Conservation (phyloP, 1,140 invertebrate species). For the Drosophila sturtevanti region DNA sequence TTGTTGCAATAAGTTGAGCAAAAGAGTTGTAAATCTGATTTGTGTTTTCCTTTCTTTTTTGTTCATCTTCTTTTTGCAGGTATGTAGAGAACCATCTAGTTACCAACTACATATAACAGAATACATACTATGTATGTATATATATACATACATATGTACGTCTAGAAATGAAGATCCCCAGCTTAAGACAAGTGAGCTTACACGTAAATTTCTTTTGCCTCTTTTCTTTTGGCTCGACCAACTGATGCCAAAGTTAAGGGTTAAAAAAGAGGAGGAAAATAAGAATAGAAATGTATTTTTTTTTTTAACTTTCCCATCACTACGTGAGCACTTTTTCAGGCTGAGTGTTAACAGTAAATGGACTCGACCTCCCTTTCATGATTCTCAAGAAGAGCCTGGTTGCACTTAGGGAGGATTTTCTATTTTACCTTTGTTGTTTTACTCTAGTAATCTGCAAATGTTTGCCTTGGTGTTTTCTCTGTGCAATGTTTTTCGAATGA, state of each 20-base stretch:
- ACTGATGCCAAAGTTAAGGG: not conserved
- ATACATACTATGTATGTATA: too few species aligned
- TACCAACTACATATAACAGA: not conserved
- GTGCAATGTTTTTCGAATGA: slow-evolving; percentile 12
- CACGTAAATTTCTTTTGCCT: slow-evolving; percentile 38
- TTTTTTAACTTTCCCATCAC: slow-evolving; percentile 35
- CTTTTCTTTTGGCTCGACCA: not conserved
- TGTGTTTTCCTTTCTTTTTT: not conserved
- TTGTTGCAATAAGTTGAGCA: slow-evolving; percentile 42
- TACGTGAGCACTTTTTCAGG: slow-evolving; percentile 47
- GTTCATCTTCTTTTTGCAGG: not conserved
- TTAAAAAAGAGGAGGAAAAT: not conserved
- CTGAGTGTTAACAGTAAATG: slow-evolving; percentile 42
- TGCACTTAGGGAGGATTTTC: slow-evolving; percentile 14
- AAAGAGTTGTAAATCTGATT: slow-evolving; percentile 45
- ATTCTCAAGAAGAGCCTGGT: slow-evolving; percentile 11
- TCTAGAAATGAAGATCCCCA: slow-evolving; percentile 37
- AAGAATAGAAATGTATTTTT: slow-evolving; percentile 34
- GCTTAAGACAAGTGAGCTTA: slow-evolving; percentile 49
- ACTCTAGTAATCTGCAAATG: slow-evolving; percentile 41
- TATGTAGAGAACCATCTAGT: not conserved
- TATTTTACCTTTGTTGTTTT: slow-evolving; percentile 19
- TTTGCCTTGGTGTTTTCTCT: slow-evolving; percentile 39
- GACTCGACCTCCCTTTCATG: not conserved
- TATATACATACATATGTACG: not conserved